phyloP scores from a whole-genome alignment of 2,888 invertebrate genomes.

The Liodrosophila aerea region DNA sequence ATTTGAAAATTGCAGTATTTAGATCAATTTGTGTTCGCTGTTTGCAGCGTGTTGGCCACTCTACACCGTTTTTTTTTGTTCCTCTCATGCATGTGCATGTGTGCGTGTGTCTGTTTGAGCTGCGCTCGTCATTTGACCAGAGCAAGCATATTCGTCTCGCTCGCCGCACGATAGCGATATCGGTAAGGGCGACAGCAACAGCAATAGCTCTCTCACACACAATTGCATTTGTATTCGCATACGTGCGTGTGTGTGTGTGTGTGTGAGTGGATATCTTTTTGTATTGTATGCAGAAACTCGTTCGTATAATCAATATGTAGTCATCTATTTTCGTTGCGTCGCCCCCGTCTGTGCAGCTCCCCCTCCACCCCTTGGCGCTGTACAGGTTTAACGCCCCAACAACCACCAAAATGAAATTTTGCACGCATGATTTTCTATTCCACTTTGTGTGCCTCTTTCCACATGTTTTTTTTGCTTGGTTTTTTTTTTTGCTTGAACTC shows the following conservation, averaged over 20 bases:
- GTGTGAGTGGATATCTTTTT: slow-evolving; percentile 3
- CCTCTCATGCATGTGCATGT: slow-evolving; percentile 24
- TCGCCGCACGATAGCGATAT: slow-evolving; percentile 2
- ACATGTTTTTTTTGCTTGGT: slow-evolving; percentile 21
- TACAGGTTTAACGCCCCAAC: slow-evolving; percentile 55
- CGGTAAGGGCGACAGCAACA: slow-evolving; percentile 42
- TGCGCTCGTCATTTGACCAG: slow-evolving; percentile 37
- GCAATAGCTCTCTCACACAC: slow-evolving; percentile 28
- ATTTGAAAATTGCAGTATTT: too few species aligned
- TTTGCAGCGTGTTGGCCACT: slow-evolving; percentile 34
- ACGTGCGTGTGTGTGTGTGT: slow-evolving; percentile 7
- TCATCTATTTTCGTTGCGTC: slow-evolving; percentile 56
- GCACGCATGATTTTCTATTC: slow-evolving; percentile 57
- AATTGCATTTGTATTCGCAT: slow-evolving; percentile 21
- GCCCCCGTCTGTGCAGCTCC: slow-evolving; percentile 2
- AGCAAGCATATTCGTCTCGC: slow-evolving; percentile 33
- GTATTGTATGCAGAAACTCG: slow-evolving; percentile 52
- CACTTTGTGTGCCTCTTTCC: slow-evolving; percentile 19
- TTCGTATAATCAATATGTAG: slow-evolving; percentile 75
- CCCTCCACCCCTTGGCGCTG: background rate
- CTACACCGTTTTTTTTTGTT: slow-evolving; percentile 31
- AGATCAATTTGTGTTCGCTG: too few species aligned
- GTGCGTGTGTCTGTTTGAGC: slow-evolving; percentile 20
- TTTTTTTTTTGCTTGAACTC: slow-evolving; percentile 14
- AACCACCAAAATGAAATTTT: slow-evolving; percentile 45